These are phyloP conservation scores for Pholis gunnellus DNA, from an alignment of 2,113 vertebrate species.

Conservation along the genomic window DNA sequence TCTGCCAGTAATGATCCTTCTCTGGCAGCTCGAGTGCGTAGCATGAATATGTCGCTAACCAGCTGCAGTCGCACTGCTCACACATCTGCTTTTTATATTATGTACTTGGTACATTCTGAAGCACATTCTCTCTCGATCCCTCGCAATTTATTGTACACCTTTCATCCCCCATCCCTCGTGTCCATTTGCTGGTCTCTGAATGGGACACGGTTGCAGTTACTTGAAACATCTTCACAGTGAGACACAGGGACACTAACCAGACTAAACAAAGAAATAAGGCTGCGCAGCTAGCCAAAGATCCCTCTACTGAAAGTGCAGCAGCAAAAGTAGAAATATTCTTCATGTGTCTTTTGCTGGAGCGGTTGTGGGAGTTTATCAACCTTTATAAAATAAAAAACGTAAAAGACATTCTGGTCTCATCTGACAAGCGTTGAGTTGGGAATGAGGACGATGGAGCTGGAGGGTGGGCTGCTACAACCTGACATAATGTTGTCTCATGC, in stretches of 20 bases:
- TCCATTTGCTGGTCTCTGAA: conserved; percentile 46
- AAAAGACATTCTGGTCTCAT: neutral
- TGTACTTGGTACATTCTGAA: conserved; percentile 82
- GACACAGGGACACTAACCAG: conserved; percentile 42
- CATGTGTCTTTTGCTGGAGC: conserved; percentile 15
- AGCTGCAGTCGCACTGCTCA: conserved; percentile 79
- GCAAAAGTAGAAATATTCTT: conserved; percentile 24
- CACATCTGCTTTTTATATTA: conserved; percentile 86
- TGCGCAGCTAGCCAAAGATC: conserved; percentile 34
- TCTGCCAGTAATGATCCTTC: conserved; percentile 75
- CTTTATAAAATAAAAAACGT: conserved; percentile 13
- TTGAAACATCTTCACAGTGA: conserved; percentile 31
- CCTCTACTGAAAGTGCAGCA: conserved; percentile 16
- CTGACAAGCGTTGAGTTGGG: conserved; percentile 16
- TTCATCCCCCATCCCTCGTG: conserved; percentile 49
- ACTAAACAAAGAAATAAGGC: conserved; percentile 58
- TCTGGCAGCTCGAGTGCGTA: conserved; percentile 68
- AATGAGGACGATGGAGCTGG: neutral
- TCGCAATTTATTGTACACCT: conserved; percentile 66
- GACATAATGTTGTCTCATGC: conserved; percentile 41
- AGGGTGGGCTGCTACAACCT: conserved; percentile 40
- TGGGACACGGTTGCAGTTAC: conserved; percentile 26
- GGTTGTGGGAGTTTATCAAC: conserved; percentile 10
- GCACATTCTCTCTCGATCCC: conserved; percentile 59
- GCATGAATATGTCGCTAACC: conserved; percentile 80